Evolutionary conservation across 2,797 vertebrate genomes (phyloP), one percentile per base, ranked within the genome.

Genomic region (Poeciliopsis presidionis): DNA sequence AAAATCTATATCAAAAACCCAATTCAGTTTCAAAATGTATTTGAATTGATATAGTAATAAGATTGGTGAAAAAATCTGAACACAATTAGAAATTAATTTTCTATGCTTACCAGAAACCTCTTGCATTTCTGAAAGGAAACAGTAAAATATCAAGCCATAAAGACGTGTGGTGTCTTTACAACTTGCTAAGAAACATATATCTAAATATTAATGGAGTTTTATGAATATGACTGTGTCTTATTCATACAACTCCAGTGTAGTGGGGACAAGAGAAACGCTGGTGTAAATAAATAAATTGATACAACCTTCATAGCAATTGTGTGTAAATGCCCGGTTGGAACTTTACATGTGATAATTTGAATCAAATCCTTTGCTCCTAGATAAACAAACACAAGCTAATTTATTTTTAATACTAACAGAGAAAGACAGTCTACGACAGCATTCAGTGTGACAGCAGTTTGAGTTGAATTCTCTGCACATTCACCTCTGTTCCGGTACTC

Each of bases 401-500:
- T 79, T 74, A 55, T 30, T 81, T 70, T 73, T 25, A 75, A 80
- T 41, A 49, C 30, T 5, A 45, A 75, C 7, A 75, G 41, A 71
- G 78, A 73, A 61, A 59, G 3, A 4, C 43, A 69, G 46, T 5
- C 36, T 79, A 25, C 16, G 67, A 46, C 33, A 0, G 7, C 67
- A 77, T 16, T 80, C 65, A 30, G 2, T 46, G n/a, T 71, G 67
- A 30, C 43, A 71, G 45, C 25, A 13, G 3, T 28, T 74, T 36
- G 73, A 36, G 0, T 59, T 76, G 2, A 74, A 82, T 70, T 39
- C 49, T 33, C 67, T 57, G 33, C 36, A 73, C n/a, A 39, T 84
- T 76, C 75, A 13, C 65, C 76, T 7, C 5, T 85, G 82, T 77
- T 67, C 72, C 53, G 77, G 76, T 77, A 74, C 81, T 53, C 84